Base-by-base conservation (phyloP, 1,140 invertebrate genomes). In the Drosophila sp. region DNA sequence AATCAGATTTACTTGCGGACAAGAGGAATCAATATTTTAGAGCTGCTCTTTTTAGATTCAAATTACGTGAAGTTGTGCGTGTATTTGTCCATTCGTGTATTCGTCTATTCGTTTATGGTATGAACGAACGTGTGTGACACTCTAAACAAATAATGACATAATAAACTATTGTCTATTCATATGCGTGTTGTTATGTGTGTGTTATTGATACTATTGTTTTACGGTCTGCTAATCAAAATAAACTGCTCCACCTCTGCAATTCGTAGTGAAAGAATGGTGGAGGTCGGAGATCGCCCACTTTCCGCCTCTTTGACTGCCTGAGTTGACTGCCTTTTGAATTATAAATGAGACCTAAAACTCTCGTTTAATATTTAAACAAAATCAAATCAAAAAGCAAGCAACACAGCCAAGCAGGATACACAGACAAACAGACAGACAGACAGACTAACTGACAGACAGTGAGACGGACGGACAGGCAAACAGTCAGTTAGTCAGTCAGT, bases 281-380 rank as follows among this genome's bases (percentile, higher is more conserved):
- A 38, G 44, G 44, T 50, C 23, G 23, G 6, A n/a, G 10, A 5
- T 1, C 33, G 32, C 32, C 27, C 23, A 6, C 17, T 27, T 29
- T 27, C 27, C 38, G 47, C 58, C 30, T n/a, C 50, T 38, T 8
- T n/a, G 44, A 29, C 60, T 70, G 60, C 55, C 57, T 62, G 35
- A 38, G 35, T 8, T n/a, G 44, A 29, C 60, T 70, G 60, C 55
- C 57, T 58, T 71, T 65, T 89, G 85, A 74, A 89, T 89, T 80
- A 89, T 84, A 84, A 80, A 89, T 89, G 71, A 90, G 80, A 83
- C 63, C 85, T 89, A 89, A 89, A 90, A 84, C 74, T 89, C 85
- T 80, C 70, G 77, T 89, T 89, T 89, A 89, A 89, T 89, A 89
- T 89, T 89, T 89, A 89, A 89, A 89, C 84, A 89, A 89, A 89